Base-by-base conservation (phyloP, 2,888 invertebrate genomes). In the Xestia sexstrigata region DNA sequence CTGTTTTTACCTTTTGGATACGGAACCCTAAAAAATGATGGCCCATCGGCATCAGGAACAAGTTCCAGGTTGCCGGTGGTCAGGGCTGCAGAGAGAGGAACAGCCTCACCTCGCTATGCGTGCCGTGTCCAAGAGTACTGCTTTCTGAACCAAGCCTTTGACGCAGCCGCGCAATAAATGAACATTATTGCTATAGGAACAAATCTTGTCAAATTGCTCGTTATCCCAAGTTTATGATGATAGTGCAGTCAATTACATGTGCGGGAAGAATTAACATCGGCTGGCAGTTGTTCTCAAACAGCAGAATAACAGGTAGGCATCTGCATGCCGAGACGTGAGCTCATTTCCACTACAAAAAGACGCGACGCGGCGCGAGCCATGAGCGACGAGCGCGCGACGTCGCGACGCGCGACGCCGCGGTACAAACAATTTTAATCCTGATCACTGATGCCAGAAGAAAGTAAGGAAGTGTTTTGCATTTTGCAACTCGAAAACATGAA, bases 261-360 rank as follows among this genome's bases (percentile, higher is more conserved):
- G 72, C 47, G 66, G 49, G 2, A 30, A 66, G 66, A 76, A 68
- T 75, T 73, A 71, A 78, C 79, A 86, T 71, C 74, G 52, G 58
- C 11, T 52, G 75, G 55, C 13, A 55, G 30, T 76, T 65, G 78
- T 79, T 81, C 77, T 68, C 73, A 75, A 78, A 74, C 77, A 78
- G 52, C 71, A 66, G 76, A 78, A 85, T 88, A 87, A 81, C 74
- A 81, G 84, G 39, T 70, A 80, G 78, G 82, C 84, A 85, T 83
- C 86, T 81, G 84, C 86, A 79, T 79, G 82, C 85, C 83, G 86
- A 76, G 76, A 79, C 87, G 86, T 88, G 87, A 81, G 81, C 89
- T 87, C 85, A 79, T 83, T 84, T 67, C 79, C 80, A 69, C 74
- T 69, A 83, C 83, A 79, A 70, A 79, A 78, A 75, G 70, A 35